Evolutionary conservation across 2,888 invertebrate genomes (phyloP), one percentile per base, ranked within the genome.

Genomic region (Drosophila tanythrix): DNA sequence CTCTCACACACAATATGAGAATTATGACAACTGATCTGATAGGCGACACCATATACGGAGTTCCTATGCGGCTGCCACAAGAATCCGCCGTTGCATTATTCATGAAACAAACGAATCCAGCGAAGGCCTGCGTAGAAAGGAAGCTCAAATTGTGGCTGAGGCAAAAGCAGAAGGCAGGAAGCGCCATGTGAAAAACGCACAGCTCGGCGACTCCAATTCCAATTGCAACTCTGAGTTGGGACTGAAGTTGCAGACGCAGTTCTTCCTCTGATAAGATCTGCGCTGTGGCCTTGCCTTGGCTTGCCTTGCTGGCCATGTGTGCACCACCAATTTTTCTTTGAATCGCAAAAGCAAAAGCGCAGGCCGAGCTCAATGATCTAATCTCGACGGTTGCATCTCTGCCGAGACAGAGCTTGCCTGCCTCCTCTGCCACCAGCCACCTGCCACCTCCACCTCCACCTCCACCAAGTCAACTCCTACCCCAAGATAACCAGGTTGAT

Each of bases 21-120:
- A 88, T 83, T 89, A 89, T 89, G 88, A 89, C 89, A 89, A 85
- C 63, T 85, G 83, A 89, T 89, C 89, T 88, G 89, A 90, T 89
- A 90, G 89, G 79, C 88, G 80, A 85, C 79, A 79, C 89, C 88
- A 88, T 88, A 88, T 88, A 88, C 78, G 88, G 90, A 83, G 76
- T 63, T 81, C 81, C 84, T 82, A 88, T 88, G 88, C 90, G 86
- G 79, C 81, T 83, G 79, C 56, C 53, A 55, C 25, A 55, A 81
- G 82, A 83, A 81, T 83, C 88, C 75, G 66, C 71, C 58, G 75
- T 71, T 90, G 84, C 83, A 90, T 90, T 83, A 89, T 89, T 89
- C 89, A 89, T 90, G 83, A 89, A 43, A 13, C 29, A 25, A 21
- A 55, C 53, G 53, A 55, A 55, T 35, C 40, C 43, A 52, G 50